Conservation (phyloP, 2,113 vertebrate species). For the Acrocephalus kingi region DNA sequence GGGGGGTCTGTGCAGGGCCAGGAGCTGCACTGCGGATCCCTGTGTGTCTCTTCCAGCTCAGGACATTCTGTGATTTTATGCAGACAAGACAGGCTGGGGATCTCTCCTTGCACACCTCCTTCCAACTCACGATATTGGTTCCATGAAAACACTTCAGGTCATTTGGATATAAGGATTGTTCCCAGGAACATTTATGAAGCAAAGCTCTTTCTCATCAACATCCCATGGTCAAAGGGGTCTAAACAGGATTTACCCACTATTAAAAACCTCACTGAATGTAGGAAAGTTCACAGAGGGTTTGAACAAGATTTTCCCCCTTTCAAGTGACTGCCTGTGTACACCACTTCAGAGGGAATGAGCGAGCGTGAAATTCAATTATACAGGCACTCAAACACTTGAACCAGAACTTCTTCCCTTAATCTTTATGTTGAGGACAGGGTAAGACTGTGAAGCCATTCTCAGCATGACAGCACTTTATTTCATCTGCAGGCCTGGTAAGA, state of each 20-base stretch:
- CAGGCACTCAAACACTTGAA: slow-evolving; percentile 78
- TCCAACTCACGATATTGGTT: accelerated
- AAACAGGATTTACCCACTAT: background rate
- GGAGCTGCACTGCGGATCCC: background rate
- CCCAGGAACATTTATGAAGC: background rate
- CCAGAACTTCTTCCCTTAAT: slow-evolving; percentile 86
- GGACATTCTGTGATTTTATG: background rate
- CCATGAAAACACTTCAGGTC: background rate
- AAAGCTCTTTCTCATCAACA: background rate
- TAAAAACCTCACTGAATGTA: slow-evolving; percentile 14
- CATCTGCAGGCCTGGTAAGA: slow-evolving; percentile 55
- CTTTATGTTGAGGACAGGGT: slow-evolving; percentile 75
- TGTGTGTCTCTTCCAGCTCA: background rate
- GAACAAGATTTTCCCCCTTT: slow-evolving; percentile 80
- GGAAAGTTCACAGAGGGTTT: slow-evolving; percentile 74
- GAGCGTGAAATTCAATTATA: slow-evolving; percentile 95
- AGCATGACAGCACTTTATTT: slow-evolving; percentile 60
- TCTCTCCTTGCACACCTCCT: background rate
- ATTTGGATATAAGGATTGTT: background rate
- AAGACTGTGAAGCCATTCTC: slow-evolving; percentile 54
- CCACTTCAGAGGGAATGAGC: slow-evolving; percentile 92
- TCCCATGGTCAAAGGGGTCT: background rate
- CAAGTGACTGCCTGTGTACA: slow-evolving; percentile 91
- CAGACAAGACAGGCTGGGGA: background rate
- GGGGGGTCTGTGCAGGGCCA: background rate